Percentiles rank a stretch among this genome's conserved stretches.
phyloP scores from a whole-genome alignment of 2,113 vertebrate species.

The Electrona antarctica region DNA sequence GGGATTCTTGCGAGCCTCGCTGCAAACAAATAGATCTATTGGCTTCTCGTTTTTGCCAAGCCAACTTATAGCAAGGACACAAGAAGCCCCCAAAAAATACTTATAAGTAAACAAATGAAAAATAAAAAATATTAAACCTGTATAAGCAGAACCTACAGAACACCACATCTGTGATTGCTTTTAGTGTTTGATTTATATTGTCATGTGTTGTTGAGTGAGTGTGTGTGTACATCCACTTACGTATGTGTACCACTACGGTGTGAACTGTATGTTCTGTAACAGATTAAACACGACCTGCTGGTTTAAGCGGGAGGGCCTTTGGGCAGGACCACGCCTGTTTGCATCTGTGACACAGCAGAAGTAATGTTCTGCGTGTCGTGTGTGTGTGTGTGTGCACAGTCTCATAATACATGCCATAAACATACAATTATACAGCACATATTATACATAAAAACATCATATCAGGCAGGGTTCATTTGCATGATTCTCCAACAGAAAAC shows the following conservation, averaged over 20 bases:
- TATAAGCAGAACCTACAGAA: conserved; percentile 58
- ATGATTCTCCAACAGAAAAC: conserved; percentile 63
- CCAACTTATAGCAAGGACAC: conserved; percentile 43
- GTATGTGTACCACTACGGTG: conserved; percentile 5
- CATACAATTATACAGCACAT: conserved; percentile 58
- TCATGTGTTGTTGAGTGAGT: conserved; percentile 2
- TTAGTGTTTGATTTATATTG: conserved; percentile 35
- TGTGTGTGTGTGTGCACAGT: conserved; percentile 33
- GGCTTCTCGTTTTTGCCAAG: conserved; percentile 34
- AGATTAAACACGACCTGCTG: conserved; percentile 48
- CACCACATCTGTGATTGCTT: conserved; percentile 52
- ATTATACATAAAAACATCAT: conserved; percentile 54
- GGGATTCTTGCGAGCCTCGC: conserved; percentile 63
- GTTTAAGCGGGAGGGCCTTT: conserved; percentile 28
- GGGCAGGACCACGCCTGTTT: conserved; percentile 50
- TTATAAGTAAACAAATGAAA: conserved; percentile 32
- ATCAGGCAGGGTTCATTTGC: conserved; percentile 50
- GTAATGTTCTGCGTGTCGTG: background rate
- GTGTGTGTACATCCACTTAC: conserved; percentile 24
- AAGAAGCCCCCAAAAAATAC: conserved; percentile 43
- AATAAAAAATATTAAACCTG: conserved; percentile 21
- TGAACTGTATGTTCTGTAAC: conserved; percentile 30
- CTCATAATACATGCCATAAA: conserved; percentile 67
- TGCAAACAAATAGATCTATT: conserved; percentile 58
- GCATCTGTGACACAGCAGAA: conserved; percentile 24